Evolutionary conservation across 2,888 invertebrate genomes (phyloP), one percentile per base, ranked within the genome.

Genomic region (Marronus borbonicus): DNA sequence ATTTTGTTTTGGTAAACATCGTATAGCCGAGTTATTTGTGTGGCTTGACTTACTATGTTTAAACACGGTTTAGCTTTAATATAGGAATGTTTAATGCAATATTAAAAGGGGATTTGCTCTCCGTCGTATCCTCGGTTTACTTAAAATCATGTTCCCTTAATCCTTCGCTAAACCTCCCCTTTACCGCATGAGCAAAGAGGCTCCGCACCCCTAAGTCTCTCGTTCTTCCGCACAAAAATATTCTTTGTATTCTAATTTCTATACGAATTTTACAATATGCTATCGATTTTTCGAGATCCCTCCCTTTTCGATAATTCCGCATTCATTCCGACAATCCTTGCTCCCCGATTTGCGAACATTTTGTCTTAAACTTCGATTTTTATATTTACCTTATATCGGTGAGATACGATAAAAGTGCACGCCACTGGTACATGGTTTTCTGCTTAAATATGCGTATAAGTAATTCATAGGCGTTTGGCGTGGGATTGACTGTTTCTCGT

Each of bases 11-110:
- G 80, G 76, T 79, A 80, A 80, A 80, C 77, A 78, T 70, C 55
- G 55, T 76, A 55, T 55, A 44, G 58, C 68, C 60, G 65, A 55
- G 76, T 66, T 76, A 80, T 81, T 80, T 80, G 80, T 79, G 79
- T 80, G 78, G 65, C 78, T 76, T 80, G 78, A 78, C 62, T 76
- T 65, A 62, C 75, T 80, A 77, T 81, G 78, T 78, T 80, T 79
- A 80, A 78, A 80, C 74, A 79, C 77, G 77, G 66, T 68, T 77
- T 80, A 80, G 70, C 74, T 79, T 79, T 79, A 81, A 79, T 78
- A 78, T 78, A 55, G 77, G 80, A 79, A 81, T 80, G 79, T 79
- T 79, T 81, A 80, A 81, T 80, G 80, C 75, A 80, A 80, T 80
- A 80, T 80, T 80, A 80, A 81, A 58, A 78, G 28, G 60, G 77